A percentile compares a stretch with the other conserved stretches of the same genome.
Evolutionary conservation across 1,140 invertebrate species (phyloP).

Genomic region (Mylabris phalerata): DNA sequence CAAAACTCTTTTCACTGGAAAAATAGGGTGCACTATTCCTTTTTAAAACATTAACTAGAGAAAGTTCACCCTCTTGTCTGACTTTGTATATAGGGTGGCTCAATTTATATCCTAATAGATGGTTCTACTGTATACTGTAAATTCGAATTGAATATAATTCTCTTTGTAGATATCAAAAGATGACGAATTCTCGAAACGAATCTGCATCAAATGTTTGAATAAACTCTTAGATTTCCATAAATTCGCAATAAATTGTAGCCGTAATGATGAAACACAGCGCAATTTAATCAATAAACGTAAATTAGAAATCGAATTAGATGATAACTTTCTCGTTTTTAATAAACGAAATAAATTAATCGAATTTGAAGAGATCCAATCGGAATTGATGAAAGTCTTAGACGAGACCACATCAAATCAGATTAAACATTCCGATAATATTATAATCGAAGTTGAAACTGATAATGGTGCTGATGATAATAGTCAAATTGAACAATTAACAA

Average conservation of each 20-base stretch:
- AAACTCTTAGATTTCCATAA: slow-evolving; percentile 16
- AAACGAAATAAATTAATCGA: not conserved
- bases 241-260: slow-evolving; percentile 19
- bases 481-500: too few relatives aligned
- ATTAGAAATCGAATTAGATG: not conserved
- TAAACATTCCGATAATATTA: slow-evolving; percentile 13
- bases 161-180: slow-evolving; percentile 22
- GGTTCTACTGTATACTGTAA: too few relatives aligned
- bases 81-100: too few relatives aligned
- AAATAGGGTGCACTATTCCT: too few relatives aligned
- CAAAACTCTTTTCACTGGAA: too few relatives aligned
- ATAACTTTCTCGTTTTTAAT: not conserved
- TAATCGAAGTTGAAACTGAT: slow-evolving; percentile 14
- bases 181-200: slow-evolving; percentile 29
- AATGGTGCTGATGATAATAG: slow-evolving; percentile 1
- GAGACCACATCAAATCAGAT: slow-evolving; percentile 13
- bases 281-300: slow-evolving; percentile 7
- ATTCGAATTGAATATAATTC: too few relatives aligned
- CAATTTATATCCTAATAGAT: too few relatives aligned
- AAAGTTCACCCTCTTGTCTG: too few relatives aligned
- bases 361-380: slow-evolving; percentile 16
- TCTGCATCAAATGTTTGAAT: slow-evolving; percentile 27
- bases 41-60: too few relatives aligned
- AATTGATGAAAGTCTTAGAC: slow-evolving; percentile 23
- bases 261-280: slow-evolving; percentile 5